Conservation (phyloP, 2,113 vertebrate genomes). For the Sander lucioperca region DNA sequence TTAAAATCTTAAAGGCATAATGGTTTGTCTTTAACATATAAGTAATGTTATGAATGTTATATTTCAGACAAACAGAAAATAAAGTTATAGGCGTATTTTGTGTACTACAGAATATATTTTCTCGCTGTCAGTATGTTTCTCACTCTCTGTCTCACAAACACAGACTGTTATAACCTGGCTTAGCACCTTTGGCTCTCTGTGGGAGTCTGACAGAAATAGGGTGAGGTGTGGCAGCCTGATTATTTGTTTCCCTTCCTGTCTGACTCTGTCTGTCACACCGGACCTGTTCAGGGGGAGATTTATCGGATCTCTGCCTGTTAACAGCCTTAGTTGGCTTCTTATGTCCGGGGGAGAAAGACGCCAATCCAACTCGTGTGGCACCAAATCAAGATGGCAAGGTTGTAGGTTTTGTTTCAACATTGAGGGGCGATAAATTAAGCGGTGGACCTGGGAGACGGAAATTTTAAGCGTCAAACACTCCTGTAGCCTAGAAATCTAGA, state of each 20-base stretch:
- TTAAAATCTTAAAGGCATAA: neutral
- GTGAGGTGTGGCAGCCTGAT: conserved; percentile 2
- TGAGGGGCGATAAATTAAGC: too few relatives aligned
- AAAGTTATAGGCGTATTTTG: neutral
- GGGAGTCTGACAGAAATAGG: conserved; percentile 56
- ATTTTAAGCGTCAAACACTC: too few relatives aligned
- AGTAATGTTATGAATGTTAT: neutral
- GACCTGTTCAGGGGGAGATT: neutral
- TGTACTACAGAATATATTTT: neutral
- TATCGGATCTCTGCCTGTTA: neutral
- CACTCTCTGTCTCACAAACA: neutral
- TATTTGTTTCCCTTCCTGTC: conserved; percentile 22
- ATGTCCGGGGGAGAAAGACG: neutral
- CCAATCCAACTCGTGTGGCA: neutral
- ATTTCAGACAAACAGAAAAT: neutral
- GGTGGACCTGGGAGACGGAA: too few relatives aligned
- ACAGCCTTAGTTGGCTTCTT: neutral
- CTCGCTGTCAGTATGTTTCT: neutral
- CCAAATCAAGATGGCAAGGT: neutral
- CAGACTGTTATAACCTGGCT: conserved; percentile 28
- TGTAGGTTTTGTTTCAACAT: neutral
- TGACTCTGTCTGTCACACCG: conserved; percentile 5
- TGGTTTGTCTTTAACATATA: neutral
- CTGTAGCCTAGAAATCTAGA: too few relatives aligned
- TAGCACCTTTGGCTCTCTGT: conserved; percentile 36